Evolutionary conservation across 2,797 vertebrate species (phyloP), one percentile per base, ranked within the genome.

Genomic region (Pseudomugil tenellus): DNA sequence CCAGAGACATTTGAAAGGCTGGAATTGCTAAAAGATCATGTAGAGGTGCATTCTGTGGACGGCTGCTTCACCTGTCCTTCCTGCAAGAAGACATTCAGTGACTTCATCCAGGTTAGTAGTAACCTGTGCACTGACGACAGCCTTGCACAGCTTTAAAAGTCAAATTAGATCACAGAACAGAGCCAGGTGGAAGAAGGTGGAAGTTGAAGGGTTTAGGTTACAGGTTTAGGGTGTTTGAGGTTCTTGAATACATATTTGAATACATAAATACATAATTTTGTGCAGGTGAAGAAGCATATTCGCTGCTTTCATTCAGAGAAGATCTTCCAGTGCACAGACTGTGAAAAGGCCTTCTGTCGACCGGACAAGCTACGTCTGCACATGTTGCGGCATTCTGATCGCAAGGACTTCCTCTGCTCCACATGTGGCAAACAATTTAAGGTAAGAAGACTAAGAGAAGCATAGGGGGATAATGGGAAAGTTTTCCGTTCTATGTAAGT

Each of bases 391-490:
- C 98, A 99, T 87, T 99, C 98, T 0, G 98, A 99, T 85, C 96
- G 97, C 77, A 98, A 98, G 74, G 98, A 99, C 90, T 99, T 99
- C 91, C 92, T 99, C 6, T 99, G 98, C 81, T 99, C 98, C 3
- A 98, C 97, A 0, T 99, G 98, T 32, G 98, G 98, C 72, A 99
- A 99, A 79, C 98, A 99, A 67, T 99, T 99, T 87, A 99, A 99
- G 95, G 98, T 99, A 60, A 87, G 43, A 48, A 2, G 4, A 28
- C 3, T 0, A 21, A 4, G 4, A n/a, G n/a, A 9, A 32, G n/a
- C 5, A 0, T 5, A 19, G 6, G 12, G 12, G 43, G 26, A 2
- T n/a, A 8, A 39, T 11, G 8, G 14, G 3, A 2, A 0, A 0
- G 0, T 10, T 6, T 23, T 37, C 0, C 6, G 41, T 13, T 17